phyloP scores from a whole-genome alignment of 2,797 vertebrate genomes.

The Hapalemur alaotrensis region DNA sequence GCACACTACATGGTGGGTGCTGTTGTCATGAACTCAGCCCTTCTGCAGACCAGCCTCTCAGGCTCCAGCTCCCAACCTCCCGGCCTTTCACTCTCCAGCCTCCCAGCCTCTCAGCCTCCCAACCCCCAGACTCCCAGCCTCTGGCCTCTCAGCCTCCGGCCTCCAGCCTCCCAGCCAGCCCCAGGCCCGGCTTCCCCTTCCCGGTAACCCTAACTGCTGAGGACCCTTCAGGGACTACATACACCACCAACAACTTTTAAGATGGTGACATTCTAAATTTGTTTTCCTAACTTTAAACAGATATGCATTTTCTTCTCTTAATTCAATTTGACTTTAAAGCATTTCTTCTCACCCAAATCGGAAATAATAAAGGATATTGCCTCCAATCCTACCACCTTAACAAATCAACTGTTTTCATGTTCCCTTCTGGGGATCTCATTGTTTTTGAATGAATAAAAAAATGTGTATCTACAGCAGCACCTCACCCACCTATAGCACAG shows the following conservation, averaged over 20 bases:
- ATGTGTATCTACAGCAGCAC: not conserved
- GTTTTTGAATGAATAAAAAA: not conserved
- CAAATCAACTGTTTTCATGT: not conserved
- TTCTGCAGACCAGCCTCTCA: not conserved
- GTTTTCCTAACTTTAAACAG: not conserved
- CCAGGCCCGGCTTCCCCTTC: not conserved
- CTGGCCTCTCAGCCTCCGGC: too few species aligned
- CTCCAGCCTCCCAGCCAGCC: not conserved
- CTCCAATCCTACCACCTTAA: conserved; percentile 13
- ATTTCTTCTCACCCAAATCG: not conserved
- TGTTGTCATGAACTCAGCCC: not conserved
- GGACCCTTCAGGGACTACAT: not conserved
- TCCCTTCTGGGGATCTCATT: not conserved
- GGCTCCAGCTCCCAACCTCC: not conserved
- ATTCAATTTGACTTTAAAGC: not conserved
- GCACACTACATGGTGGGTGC: not conserved
- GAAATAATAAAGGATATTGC: conserved; percentile 3
- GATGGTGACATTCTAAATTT: not conserved
- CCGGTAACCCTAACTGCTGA: not conserved
- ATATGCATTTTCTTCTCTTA: not conserved
- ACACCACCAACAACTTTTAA: not conserved
- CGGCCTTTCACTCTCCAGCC: not conserved
- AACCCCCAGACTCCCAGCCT: too few species aligned
- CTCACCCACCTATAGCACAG: not conserved
- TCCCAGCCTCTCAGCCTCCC: too few species aligned